Percentiles rank a stretch among this genome's conserved stretches.
Evolutionary conservation across 2,797 vertebrate genomes (phyloP).

Genomic region (Ptychobarbus kaznakovi): DNA sequence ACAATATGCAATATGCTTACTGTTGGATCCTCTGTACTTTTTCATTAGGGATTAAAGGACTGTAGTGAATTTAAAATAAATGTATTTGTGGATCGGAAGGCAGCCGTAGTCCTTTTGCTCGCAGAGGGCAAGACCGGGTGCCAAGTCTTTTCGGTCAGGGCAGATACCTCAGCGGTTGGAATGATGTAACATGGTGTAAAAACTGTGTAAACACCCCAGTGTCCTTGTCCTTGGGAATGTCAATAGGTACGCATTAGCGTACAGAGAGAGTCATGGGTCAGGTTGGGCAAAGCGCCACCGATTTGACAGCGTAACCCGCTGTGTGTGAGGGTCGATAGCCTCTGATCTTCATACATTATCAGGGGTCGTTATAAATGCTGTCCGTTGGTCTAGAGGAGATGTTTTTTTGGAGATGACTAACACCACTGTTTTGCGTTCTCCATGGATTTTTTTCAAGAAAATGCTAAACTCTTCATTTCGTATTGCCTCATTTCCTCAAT

Average conservation of each 20-base stretch:
- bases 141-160: conserved; percentile 70
- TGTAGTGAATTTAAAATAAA: conserved; percentile 52
- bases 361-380: conserved; percentile 19
- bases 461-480: background rate
- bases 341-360: conserved; percentile 41
- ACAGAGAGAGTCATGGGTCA: conserved; percentile 41
- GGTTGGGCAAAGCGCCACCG: conserved; percentile 37
- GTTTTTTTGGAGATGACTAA: conserved; percentile 75
- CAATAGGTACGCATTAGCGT: conserved; percentile 63
- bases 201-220: conserved; percentile 77
- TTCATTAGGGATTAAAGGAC: conserved; percentile 55
- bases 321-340: conserved; percentile 44
- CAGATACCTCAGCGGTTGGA: conserved; percentile 64
- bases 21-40: conserved; percentile 66
- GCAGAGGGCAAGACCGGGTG: conserved; percentile 54
- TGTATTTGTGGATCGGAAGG: conserved; percentile 45
- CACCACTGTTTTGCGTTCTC: conserved; percentile 42
- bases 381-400: conserved; percentile 22
- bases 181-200: conserved; percentile 81
- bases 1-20: conserved; percentile 71
- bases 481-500: conserved; percentile 64
- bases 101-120: conserved; percentile 32
- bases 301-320: conserved; percentile 44
- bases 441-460: conserved; percentile 13
- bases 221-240: conserved; percentile 79